These are phyloP conservation scores for Rhinopomastus cyanomelas DNA, from an alignment of 2,113 vertebrate species.

Conservation along the genomic window DNA sequence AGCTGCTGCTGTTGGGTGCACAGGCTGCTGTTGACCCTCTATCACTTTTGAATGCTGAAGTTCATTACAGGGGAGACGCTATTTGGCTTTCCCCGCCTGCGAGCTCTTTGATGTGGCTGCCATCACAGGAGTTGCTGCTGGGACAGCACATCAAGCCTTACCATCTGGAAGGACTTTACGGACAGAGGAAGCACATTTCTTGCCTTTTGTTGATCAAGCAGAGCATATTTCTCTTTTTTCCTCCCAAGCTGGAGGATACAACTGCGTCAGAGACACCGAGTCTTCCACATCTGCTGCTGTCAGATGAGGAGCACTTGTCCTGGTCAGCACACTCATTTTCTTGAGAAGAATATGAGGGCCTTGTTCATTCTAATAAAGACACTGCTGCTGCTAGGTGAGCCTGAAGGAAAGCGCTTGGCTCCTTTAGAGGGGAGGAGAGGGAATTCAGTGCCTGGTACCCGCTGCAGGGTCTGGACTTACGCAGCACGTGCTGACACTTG, in stretches of 20 bases:
- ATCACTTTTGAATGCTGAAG: constrained; percentile 6
- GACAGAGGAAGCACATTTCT: constrained; percentile 33
- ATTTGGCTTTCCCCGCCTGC: background rate
- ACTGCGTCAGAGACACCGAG: background rate
- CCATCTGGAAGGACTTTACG: constrained; percentile 41
- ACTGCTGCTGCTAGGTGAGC: background rate
- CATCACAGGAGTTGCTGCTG: constrained; percentile 29
- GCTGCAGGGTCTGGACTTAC: background rate
- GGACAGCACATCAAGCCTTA: constrained; percentile 31
- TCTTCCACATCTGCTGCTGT: background rate
- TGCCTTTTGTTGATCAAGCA: background rate
- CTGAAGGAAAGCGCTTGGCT: background rate
- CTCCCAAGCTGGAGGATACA: background rate
- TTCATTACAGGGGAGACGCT: background rate
- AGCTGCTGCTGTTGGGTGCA: background rate
- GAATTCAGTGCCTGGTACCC: background rate
- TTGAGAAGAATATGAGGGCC: background rate
- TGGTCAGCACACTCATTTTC: background rate
- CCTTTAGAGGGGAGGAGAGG: background rate
- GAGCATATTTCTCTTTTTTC: background rate
- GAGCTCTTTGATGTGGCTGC: constrained; percentile 37
- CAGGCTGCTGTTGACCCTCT: background rate
- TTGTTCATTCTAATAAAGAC: background rate
- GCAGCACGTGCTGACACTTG: background rate
- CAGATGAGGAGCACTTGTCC: background rate